Evolutionary conservation across 1,140 invertebrate species (phyloP), one percentile per base, ranked within the genome.

Genomic region (Helicorthomorpha holstii): DNA sequence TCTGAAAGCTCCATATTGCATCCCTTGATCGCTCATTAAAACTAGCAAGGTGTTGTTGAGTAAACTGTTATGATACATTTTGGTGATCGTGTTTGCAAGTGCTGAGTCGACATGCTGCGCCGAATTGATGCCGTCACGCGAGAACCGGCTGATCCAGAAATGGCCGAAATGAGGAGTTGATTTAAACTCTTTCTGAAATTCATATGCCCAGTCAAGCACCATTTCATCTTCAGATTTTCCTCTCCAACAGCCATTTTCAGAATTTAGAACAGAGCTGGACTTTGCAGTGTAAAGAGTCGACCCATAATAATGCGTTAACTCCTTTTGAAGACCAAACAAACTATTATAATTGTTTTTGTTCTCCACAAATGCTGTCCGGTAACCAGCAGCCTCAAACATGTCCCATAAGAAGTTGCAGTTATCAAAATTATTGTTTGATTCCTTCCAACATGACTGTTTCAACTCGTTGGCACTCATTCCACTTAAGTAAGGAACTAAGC

Each of bases 21-120:
- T 48, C 12, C 54, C 54, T 25, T 55, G 54, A 49, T 55, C 54
- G 4, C 50, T 43, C 24, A 55, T 47, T 23, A 55, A 42, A 16
- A 55, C 7, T 10, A 54, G 16, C 3, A 53, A 12, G 23, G 54
- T 53, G 21, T 41, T 38, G 29, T 55, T 43, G n/a, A 55, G 16
- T 22, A 26, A n/a, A 48, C 45, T 27, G 4, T 27, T 10, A 14
- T 14, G n/a, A 1, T 27, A 46, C 27, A 54, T 10, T 2, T 49
- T n/a, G n/a, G n/a, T 21, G 2, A 55, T 41, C 16, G 52, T 34
- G 1, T 44, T 29, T 12, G 22, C 23, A 44, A 50, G 27, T 23
- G n/a, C 19, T 16, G 44, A 16, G 23, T 54, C 54, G 1, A 22
- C 45, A n/a, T 19, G 25, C 16, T 25, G 14, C 2, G 44, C 27